phyloP scores from a whole-genome alignment of 2,113 vertebrate species.

The Chrysemys picta region DNA sequence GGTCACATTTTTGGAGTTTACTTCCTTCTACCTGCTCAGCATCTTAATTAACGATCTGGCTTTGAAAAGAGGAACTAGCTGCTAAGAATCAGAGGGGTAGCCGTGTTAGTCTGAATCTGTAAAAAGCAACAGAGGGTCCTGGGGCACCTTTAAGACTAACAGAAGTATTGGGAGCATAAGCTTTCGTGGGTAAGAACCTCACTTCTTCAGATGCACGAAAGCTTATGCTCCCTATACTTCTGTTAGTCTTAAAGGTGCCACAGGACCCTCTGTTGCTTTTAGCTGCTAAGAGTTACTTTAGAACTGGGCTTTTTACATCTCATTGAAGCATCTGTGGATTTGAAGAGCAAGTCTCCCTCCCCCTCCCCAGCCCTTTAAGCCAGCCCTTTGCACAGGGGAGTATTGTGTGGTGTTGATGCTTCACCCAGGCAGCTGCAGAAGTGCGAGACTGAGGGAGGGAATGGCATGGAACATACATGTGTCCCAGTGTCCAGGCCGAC shows the following conservation, averaged over 20 bases:
- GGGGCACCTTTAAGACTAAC: no score
- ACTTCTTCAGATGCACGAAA: no score
- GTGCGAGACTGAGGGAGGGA: fast-evolving
- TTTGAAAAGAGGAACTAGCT: not conserved
- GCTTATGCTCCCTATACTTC: no score
- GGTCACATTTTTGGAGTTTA: slow-evolving; percentile 5
- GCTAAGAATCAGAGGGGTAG: not conserved
- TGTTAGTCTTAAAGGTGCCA: no score
- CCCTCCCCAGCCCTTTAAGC: fast-evolving
- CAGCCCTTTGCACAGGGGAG: fast-evolving
- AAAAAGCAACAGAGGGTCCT: no score
- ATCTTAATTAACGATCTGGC: not conserved
- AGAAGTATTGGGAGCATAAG: no score
- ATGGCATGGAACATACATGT: not conserved
- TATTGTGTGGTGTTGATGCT: not conserved
- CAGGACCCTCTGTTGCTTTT: no score
- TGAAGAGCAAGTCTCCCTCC: fast-evolving
- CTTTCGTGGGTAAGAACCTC: no score
- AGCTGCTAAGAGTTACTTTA: not conserved
- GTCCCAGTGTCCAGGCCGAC: not conserved
- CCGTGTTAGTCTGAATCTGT: no score
- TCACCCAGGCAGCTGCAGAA: not conserved
- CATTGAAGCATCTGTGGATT: not conserved
- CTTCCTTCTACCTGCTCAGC: slow-evolving; percentile 33
- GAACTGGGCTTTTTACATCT: not conserved